phyloP scores from a whole-genome alignment of 2,797 vertebrate genomes.

The Chloroceryle inda region DNA sequence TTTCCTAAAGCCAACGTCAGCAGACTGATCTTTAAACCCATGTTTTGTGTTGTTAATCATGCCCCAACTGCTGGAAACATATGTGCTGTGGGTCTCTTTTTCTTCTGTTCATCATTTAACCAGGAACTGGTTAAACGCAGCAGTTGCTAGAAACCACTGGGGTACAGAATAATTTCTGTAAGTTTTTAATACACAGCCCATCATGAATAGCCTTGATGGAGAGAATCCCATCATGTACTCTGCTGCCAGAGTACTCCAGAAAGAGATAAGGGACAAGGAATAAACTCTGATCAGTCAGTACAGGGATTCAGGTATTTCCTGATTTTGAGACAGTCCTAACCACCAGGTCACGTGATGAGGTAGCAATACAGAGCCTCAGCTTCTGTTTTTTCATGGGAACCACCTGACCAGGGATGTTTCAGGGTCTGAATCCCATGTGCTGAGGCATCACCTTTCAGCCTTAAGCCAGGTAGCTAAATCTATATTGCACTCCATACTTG shows the following conservation, averaged over 20 bases:
- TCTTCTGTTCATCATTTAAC: neutral
- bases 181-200: neutral
- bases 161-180: neutral
- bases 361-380: neutral
- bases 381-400: neutral
- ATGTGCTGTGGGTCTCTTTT: neutral
- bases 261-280: neutral
- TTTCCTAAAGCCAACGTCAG: accelerated
- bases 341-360: neutral
- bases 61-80: neutral
- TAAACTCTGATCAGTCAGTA: neutral
- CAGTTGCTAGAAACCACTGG: neutral
- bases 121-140: neutral
- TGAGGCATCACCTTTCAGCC: neutral
- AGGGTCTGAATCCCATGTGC: neutral
- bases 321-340: neutral
- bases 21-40: neutral
- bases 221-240: neutral
- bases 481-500: neutral
- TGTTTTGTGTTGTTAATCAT: neutral
- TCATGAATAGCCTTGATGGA: neutral
- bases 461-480: neutral
- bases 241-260: neutral
- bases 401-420: neutral
- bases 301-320: neutral